Evolutionary conservation across 2,888 invertebrate species (phyloP).

Genomic region (Melanotus villosus): DNA sequence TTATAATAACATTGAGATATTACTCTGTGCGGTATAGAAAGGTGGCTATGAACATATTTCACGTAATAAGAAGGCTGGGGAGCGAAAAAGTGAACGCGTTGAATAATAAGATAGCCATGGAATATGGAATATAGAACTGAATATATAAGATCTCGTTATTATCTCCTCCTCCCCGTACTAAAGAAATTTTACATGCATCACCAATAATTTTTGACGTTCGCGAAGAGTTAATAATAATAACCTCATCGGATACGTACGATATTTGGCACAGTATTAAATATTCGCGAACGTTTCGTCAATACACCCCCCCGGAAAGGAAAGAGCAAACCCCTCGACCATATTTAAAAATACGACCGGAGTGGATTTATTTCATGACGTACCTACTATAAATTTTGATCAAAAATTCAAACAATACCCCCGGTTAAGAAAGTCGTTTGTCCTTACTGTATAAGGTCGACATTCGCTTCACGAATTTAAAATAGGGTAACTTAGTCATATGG

Average conservation of each 20-base stretch:
- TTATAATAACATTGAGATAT: slow-evolving; percentile 68
- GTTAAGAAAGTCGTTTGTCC: slow-evolving; percentile 51
- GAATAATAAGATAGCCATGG: slow-evolving; percentile 63
- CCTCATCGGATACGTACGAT: background rate
- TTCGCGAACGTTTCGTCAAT: slow-evolving; percentile 26
- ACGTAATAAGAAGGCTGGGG: slow-evolving; percentile 65
- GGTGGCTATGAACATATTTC: slow-evolving; percentile 67
- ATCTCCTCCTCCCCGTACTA: slow-evolving; percentile 31
- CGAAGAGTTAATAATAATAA: slow-evolving; percentile 15
- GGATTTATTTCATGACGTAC: slow-evolving; percentile 63
- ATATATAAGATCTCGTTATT: slow-evolving; percentile 42
- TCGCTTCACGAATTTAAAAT: slow-evolving; percentile 44
- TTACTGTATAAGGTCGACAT: slow-evolving; percentile 48
- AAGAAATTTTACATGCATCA: slow-evolving; percentile 40
- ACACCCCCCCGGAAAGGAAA: too few relatives aligned
- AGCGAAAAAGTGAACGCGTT: slow-evolving; percentile 63
- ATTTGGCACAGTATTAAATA: slow-evolving; percentile 41
- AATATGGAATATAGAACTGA: slow-evolving; percentile 49
- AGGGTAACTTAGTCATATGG: slow-evolving; percentile 52
- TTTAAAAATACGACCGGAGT: slow-evolving; percentile 61
- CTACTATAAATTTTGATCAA: slow-evolving; percentile 64
- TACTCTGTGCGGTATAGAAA: slow-evolving; percentile 66
- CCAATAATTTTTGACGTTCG: slow-evolving; percentile 22
- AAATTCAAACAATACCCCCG: slow-evolving; percentile 58
- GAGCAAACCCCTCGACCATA: slow-evolving; percentile 50